Base-by-base conservation (phyloP, 2,888 invertebrate genomes). In the Melinaea menophilus region DNA sequence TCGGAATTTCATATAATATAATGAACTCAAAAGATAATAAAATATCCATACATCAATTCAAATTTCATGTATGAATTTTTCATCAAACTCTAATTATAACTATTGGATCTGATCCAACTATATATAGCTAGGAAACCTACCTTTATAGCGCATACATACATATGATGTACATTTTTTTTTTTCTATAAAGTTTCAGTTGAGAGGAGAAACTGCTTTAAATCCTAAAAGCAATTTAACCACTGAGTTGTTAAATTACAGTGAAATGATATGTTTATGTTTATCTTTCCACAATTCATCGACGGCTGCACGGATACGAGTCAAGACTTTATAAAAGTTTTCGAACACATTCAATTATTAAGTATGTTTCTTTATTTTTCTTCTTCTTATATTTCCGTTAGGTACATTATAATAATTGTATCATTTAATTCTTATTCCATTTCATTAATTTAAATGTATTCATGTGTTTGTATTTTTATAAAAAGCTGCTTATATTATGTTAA, bases 191-290 rank as follows among this genome's bases (percentile, higher is more conserved):
- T 51, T 31, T 31, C 51, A 51, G 22, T 51, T 51, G 31, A 51
- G 31, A 22, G 51, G 51, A 31, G n/a, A 51, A 51, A 51, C 31
- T 51, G 51, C 51, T 51, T 51, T 31, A 51, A 51, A 51, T 31
- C 51, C 31, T 51, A 51, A 51, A 51, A 51, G 51, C 31, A 51
- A 61, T 57, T 57, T 61, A 61, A 51, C 61, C 61, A 57, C 34
- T 45, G 51, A 61, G 34, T 34, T 57, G 57, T 61, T 61, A 54
- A 61, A 57, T 61, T 61, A 61, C 45, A 61, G 56, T 57, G 55
- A 57, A 57, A 58, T 57, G 54, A 46, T 58, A 41, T 54, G 57
- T 62, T 62, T 62, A 62, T 46, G 57, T 62, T 54, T 62, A 62
- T 54, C 61, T 62, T 62, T 57, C 57, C 54, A 51, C 51, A 51